Base-by-base conservation (phyloP, 1,140 invertebrate species). In the Colletes gigas region DNA sequence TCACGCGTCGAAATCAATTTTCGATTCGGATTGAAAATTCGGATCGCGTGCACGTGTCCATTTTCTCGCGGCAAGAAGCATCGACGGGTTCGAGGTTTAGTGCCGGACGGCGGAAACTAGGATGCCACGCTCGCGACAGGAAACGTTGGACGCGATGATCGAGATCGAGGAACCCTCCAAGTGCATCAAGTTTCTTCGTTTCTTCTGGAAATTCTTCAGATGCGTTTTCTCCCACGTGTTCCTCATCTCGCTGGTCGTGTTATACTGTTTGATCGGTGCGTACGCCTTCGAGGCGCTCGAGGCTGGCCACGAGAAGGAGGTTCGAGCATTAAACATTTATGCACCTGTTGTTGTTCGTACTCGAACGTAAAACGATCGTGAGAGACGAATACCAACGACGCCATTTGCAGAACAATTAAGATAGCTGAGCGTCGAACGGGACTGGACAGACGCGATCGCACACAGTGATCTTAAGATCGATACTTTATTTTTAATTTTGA, bases 231-330 rank as follows among this genome's bases (percentile, higher is more conserved):
- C 97, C 0, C 97, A 98, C 94, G 96, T 98, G 83, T 96, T 97
- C 83, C 95, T 98, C 71, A 95, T 98, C 80, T 96, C 97, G 50
- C 94, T 97, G 88, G 97, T 98, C 66, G 97, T 98, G 68, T 96
- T 96, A 44, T 98, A 98, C 91, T 98, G 97, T 92, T 95, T 98
- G 81, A 95, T 98, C 59, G 98, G 98, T 10, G 97, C 97, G 10
- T 96, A 97, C 87, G 96, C 97, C 19, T 98, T 98, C 93, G 95
- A 96, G 90, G 93, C 93, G n/a, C 93, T 98, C 65, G 97, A 98
- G 90, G 93, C 95, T 0, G 94, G 95, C 14, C 95, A 98, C 88
- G 97, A 98, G 91, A 94, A 94, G 83, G 93, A 96, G 91, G 97
- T 97, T 47, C 0, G 44, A 30, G 30, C 30, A 30, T 30, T 30